Conservation (phyloP, 2,113 vertebrate species). For the Rhinoptilus africanus region DNA sequence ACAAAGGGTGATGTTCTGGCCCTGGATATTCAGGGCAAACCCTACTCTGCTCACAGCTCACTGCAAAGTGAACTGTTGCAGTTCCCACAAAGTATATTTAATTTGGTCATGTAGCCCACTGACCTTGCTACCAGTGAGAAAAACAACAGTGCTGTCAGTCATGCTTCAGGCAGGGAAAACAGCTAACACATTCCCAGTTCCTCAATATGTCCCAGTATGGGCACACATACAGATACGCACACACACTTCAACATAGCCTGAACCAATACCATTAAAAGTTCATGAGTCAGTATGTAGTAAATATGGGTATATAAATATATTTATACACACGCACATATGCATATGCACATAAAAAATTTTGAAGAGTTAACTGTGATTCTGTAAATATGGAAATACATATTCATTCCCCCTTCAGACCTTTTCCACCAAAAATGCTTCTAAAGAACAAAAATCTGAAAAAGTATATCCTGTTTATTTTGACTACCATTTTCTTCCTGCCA, state of each 20-base stretch:
- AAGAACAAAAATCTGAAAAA: constrained; percentile 26
- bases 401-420: not conserved
- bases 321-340: not conserved
- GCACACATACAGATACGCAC: not conserved
- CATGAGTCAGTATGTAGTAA: not conserved
- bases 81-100: constrained; percentile 49
- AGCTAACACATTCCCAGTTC: constrained; percentile 38
- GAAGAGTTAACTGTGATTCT: not conserved
- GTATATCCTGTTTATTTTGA: constrained; percentile 34
- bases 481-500: not conserved
- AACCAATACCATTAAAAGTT: constrained; percentile 4
- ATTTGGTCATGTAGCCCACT: constrained; percentile 46
- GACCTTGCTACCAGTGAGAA: constrained; percentile 50
- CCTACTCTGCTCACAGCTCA: not conserved
- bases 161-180: constrained; percentile 50
- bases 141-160: constrained; percentile 57
- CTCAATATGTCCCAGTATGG: constrained; percentile 12
- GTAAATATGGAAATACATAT: constrained; percentile 6
- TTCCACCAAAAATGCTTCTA: constrained; percentile 17
- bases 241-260: not conserved
- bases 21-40: not conserved
- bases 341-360: not conserved
- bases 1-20: not conserved
- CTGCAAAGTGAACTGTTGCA: not conserved
- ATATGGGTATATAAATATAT: not conserved